phyloP scores from a whole-genome alignment of 2,797 vertebrate species.

The Anguilla megastoma region DNA sequence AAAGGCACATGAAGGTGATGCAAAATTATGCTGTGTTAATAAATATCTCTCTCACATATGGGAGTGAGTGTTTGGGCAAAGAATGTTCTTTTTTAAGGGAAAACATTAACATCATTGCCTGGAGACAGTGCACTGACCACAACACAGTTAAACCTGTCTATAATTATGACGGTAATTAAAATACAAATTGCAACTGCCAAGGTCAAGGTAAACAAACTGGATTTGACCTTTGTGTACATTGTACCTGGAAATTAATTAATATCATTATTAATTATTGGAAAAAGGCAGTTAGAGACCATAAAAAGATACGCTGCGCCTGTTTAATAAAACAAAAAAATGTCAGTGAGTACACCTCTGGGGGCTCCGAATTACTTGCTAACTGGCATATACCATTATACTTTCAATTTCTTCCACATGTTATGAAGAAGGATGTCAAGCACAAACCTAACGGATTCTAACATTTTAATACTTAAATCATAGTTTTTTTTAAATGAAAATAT shows the following conservation, averaged over 20 bases:
- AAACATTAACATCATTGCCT: background rate
- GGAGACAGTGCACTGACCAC: background rate
- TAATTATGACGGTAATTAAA: background rate
- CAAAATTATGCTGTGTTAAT: background rate
- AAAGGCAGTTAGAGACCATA: background rate
- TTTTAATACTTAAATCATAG: background rate
- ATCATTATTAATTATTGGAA: background rate
- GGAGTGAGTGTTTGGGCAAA: background rate
- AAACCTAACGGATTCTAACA: background rate
- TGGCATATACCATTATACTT: background rate
- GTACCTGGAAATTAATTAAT: background rate
- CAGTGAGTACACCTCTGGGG: background rate
- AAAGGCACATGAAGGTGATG: conserved; percentile 19
- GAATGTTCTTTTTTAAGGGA: background rate
- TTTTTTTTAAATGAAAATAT: background rate
- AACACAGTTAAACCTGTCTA: background rate
- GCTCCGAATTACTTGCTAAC: background rate
- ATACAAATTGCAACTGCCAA: background rate
- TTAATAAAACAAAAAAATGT: background rate
- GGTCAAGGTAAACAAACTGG: background rate
- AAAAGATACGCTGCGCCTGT: background rate
- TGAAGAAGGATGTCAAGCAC: background rate
- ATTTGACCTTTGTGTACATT: background rate
- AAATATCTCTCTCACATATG: background rate
- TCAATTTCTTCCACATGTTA: background rate